A percentile compares a stretch with the other conserved stretches of the same genome.
These are phyloP conservation scores for Megathymus violae DNA, from an alignment of 1,140 invertebrate genomes.

Conservation along the genomic window DNA sequence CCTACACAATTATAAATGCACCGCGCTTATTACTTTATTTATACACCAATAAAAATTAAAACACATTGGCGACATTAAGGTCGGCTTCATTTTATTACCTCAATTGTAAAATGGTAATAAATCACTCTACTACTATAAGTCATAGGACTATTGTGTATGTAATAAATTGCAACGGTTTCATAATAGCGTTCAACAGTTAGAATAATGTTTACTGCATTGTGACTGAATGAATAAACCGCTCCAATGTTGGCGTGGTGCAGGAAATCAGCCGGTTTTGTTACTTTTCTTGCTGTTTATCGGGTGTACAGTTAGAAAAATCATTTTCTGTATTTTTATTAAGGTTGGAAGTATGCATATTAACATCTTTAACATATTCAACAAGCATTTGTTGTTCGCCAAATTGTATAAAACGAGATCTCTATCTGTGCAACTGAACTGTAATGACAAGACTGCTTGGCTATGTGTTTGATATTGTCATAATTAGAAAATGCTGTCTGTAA, in stretches of 20 bases:
- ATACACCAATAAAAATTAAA: slow-evolving; percentile 15
- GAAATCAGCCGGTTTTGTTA: slow-evolving; percentile 28
- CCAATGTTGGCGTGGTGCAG: slow-evolving; percentile 20
- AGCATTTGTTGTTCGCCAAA: too few relatives aligned
- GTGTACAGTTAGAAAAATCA: slow-evolving; percentile 40
- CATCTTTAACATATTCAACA: too few relatives aligned
- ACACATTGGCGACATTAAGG: neutral
- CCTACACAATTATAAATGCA: neutral
- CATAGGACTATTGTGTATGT: neutral
- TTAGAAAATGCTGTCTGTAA: too few relatives aligned
- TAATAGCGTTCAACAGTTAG: slow-evolving; percentile 9
- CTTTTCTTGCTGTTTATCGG: slow-evolving; percentile 28
- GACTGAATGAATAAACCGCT: slow-evolving; percentile 18
- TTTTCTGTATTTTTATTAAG: slow-evolving; percentile 11
- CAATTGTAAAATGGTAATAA: slow-evolving; percentile 11
- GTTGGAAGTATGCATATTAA: too few relatives aligned
- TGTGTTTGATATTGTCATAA: too few relatives aligned
- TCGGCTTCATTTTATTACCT: slow-evolving; percentile 2
- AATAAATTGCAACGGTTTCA: neutral
- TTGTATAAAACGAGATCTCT: too few relatives aligned
- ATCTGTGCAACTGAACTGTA: too few relatives aligned
- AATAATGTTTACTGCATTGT: slow-evolving; percentile 26
- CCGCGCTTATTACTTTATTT: neutral
- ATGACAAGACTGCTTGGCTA: too few relatives aligned
- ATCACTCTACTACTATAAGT: slow-evolving; percentile 19